A percentile compares a stretch with the other conserved stretches of the same genome.
phyloP scores from a whole-genome alignment of 2,113 vertebrate genomes.

The Apodemus sylvaticus region DNA sequence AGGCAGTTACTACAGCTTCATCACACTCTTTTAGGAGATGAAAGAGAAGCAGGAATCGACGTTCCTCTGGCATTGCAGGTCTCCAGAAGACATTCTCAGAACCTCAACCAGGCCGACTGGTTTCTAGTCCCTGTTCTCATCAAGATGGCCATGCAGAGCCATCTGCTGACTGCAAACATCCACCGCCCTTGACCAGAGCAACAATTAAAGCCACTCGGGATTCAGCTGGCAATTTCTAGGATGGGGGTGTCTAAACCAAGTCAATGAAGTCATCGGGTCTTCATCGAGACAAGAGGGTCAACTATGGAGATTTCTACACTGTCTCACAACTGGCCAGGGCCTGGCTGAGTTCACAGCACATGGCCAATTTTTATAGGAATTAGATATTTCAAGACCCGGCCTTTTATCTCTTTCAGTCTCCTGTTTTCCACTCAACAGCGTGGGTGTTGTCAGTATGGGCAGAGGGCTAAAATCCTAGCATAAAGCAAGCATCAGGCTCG shows the following conservation, averaged over 20 bases:
- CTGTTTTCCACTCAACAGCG: conserved; percentile 6
- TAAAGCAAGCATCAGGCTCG: background rate
- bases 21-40: background rate
- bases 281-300: background rate
- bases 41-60: too few relatives aligned
- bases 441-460: background rate
- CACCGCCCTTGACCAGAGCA: background rate
- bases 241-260: background rate
- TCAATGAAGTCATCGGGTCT: background rate
- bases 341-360: background rate
- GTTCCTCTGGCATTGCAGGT: background rate
- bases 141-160: background rate
- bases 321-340: background rate
- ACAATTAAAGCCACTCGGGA: background rate
- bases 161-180: background rate
- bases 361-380: background rate
- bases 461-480: background rate
- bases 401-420: background rate
- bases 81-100: background rate
- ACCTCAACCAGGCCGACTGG: background rate
- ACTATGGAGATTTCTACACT: background rate
- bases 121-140: background rate
- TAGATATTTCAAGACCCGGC: background rate
- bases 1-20: background rate
- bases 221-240: background rate